Percentiles rank a stretch among this genome's conserved stretches.
Evolutionary conservation across 2,888 invertebrate species (phyloP).

Genomic region (Teleiodes luculella): DNA sequence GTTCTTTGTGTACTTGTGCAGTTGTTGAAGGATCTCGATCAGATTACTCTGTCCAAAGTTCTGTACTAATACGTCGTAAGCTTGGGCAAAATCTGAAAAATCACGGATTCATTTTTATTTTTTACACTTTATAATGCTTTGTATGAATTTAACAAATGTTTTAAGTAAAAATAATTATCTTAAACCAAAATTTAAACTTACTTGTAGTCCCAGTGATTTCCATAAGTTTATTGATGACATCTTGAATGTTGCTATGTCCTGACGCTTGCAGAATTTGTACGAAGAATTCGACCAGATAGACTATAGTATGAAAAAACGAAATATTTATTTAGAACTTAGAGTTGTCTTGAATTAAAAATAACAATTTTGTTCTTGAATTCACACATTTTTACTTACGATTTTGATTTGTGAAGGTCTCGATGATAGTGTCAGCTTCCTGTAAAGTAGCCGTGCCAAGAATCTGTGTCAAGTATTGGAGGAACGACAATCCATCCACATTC

Average conservation of each 20-base stretch:
- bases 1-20: neutral
- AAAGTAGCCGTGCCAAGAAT: neutral
- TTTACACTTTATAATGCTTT: too few relatives aligned
- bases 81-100: neutral
- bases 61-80: neutral
- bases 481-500: neutral
- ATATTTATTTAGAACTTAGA: neutral
- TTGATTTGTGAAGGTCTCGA: neutral
- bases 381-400: neutral
- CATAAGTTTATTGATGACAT: neutral
- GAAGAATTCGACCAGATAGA: neutral
- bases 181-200: too few relatives aligned
- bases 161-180: too few relatives aligned
- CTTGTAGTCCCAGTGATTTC: neutral
- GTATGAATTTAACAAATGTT: too few relatives aligned
- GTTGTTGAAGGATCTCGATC: neutral
- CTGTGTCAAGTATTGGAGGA: neutral
- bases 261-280: neutral
- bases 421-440: neutral
- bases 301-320: neutral
- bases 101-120: neutral
- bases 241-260: neutral
- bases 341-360: too few relatives aligned
- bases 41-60: neutral
- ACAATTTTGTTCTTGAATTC: too few relatives aligned